A percentile compares a stretch with the other conserved stretches of the same genome.
These are phyloP conservation scores for Haliclona indistincta DNA, from an alignment of 37 sponge, comb jelly and placozoan genomes.

Conservation along the genomic window DNA sequence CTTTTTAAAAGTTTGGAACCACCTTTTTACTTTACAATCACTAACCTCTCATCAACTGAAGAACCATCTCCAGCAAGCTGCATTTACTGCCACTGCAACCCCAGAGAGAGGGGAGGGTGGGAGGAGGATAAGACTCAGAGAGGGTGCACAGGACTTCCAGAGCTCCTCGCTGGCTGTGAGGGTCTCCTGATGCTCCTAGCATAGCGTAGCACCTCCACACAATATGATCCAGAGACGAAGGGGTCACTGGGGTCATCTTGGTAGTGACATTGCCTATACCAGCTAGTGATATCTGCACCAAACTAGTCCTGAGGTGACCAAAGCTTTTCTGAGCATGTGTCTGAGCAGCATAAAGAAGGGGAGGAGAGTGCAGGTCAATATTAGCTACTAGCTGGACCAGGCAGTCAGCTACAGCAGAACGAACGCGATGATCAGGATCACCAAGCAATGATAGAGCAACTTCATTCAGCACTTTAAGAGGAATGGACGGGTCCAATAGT, in stretches of 20 bases:
- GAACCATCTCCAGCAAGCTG: slow-evolving; percentile 10
- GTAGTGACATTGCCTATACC: slow-evolving; percentile 12
- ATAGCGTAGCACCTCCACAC: slow-evolving; percentile 9
- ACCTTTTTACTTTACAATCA: no score
- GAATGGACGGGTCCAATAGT: slow-evolving; percentile 4
- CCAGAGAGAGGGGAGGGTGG: slow-evolving; percentile 44
- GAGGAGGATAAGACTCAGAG: slow-evolving; percentile 53
- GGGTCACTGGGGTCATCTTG: slow-evolving; percentile 11
- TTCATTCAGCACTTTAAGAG: slow-evolving; percentile 12
- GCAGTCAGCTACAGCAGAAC: slow-evolving; percentile 27
- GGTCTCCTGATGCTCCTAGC: slow-evolving; percentile 31
- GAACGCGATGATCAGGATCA: slow-evolving; percentile 55
- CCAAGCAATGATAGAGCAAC: slow-evolving; percentile 39
- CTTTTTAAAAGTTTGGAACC: no score
- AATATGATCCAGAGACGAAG: slow-evolving; percentile 40
- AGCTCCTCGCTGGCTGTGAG: slow-evolving; percentile 44
- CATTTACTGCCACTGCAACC: slow-evolving; percentile 16
- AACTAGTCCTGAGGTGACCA: slow-evolving; percentile 13
- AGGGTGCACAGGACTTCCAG: slow-evolving; percentile 53
- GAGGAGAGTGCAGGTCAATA: slow-evolving; percentile 9
- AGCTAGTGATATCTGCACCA: slow-evolving; percentile 34
- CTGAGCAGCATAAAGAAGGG: slow-evolving; percentile 20
- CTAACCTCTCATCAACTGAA: slow-evolving; percentile 18
- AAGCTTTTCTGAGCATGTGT: slow-evolving; percentile 14
- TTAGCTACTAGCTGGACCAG: slow-evolving; percentile 26